Percentiles rank a stretch among this genome's conserved stretches.
phyloP scores from a whole-genome alignment of 2,113 vertebrate genomes.

The human region GRCh38 chr4:63384001-63384500 shows the following conservation, averaged over 20 bases:
- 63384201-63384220: background rate
- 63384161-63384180: background rate
- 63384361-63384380: background rate
- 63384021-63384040: background rate
- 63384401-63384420: background rate
- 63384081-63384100: background rate
- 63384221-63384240: background rate
- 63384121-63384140: background rate
- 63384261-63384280: background rate
- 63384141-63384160: background rate
- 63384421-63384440: background rate
- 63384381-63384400: background rate
- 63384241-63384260: background rate
- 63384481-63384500: background rate
- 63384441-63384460: background rate
- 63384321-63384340: background rate
- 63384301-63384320: background rate
- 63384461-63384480: background rate
- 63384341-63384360: background rate
- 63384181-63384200: background rate
- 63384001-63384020: background rate
- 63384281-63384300: background rate
- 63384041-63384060: background rate
- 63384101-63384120: background rate
- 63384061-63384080: background rate